Evolutionary conservation across 2,888 invertebrate species (phyloP), one percentile per base, ranked within the genome.

Genomic region (Rotaria magnacalcarata): DNA sequence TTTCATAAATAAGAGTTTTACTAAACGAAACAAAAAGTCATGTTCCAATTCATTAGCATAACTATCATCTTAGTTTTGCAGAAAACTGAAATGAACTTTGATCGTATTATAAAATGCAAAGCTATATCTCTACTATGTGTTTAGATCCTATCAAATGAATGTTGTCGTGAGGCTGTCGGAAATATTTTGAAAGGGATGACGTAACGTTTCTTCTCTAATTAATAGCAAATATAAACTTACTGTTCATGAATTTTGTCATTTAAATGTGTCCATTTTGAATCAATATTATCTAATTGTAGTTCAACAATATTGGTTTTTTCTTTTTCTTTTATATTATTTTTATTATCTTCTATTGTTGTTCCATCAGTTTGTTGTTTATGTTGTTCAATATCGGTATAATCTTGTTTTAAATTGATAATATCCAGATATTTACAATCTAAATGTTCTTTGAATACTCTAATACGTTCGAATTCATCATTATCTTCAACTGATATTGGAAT

Each of bases 351-450:
- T 34, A 34, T 27, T 14, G 34, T 34, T 34, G 27, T 67, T 11
- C 67, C 67, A 34, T 67, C 67, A 67, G 14, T 27, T 67, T 67
- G 67, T 67, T 67, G 67, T 67, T 67, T 67, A 67, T 34, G 67
- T 67, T 67, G 80, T 67, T 34, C 27, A 80, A 80, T 80, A 80
- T 80, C 80, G 6, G 80, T 80, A 47, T 80, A 80, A 43, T 80
- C 80, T 80, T 80, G 80, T 47, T 80, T 43, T 24, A 80, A 47
- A 80, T 80, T 43, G 11, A 80, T 43, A 5, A 80, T 47, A 80
- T 80, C 80, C 10, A 80, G n/a, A 80, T 80, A 80, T 80, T 80
- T 80, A 43, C 34, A 24, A 80, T 80, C 80, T 80, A 80, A 47
- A 80, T 80, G 80, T n/a, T 80, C 43, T 80, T 80, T 80, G 5